These are phyloP conservation scores for Acipenser transmontanus DNA, from an alignment of 2,797 vertebrate species.

Conservation along the genomic window DNA sequence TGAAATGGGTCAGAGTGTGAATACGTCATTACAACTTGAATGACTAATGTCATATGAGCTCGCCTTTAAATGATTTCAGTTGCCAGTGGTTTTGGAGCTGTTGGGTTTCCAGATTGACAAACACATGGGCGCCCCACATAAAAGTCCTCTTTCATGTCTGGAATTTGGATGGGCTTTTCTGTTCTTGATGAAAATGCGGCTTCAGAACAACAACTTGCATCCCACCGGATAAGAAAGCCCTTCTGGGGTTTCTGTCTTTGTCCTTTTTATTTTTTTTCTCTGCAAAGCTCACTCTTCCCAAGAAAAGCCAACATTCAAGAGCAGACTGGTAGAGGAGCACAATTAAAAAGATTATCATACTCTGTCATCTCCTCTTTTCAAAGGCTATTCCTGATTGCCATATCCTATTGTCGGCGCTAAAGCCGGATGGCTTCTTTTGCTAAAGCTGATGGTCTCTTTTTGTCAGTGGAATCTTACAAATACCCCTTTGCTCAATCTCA, in stretches of 20 bases:
- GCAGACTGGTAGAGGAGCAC: background rate
- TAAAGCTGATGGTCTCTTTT: background rate
- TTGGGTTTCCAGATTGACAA: background rate
- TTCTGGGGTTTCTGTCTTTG: background rate
- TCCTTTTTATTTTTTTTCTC: background rate
- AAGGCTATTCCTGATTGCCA: conserved; percentile 8
- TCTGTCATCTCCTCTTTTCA: conserved; percentile 12
- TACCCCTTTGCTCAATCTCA: too few relatives aligned
- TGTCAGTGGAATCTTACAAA: too few relatives aligned
- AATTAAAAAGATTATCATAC: conserved; percentile 21
- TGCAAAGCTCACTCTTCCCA: background rate
- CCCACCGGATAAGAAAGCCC: background rate
- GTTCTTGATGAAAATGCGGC: background rate
- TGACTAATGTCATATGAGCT: too few relatives aligned
- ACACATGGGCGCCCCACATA: background rate
- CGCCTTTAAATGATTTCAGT: background rate
- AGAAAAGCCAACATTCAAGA: conserved; percentile 1
- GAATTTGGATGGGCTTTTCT: background rate
- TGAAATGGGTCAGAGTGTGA: too few relatives aligned
- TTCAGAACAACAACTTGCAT: background rate
- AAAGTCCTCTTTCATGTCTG: background rate
- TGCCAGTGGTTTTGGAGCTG: background rate
- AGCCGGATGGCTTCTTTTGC: background rate
- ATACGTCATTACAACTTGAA: too few relatives aligned
- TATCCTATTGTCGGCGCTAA: conserved; percentile 17